A percentile compares a stretch with the other conserved stretches of the same genome.
Conservation (phyloP, 2,888 invertebrate species). For the Sylvicola fuscatus region DNA sequence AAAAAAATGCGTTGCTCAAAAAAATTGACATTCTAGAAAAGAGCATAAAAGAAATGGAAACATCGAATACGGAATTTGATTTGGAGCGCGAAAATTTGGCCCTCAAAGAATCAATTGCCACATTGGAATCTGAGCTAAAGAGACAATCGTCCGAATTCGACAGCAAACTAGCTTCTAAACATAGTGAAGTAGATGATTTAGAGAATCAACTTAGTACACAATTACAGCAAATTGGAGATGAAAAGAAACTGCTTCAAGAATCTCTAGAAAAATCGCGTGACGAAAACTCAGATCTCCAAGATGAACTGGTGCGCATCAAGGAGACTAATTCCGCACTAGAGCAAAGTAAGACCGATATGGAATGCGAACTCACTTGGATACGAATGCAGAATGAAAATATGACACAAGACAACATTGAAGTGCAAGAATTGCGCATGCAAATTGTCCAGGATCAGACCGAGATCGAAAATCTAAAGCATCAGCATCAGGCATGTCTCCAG, state of each 20-base stretch:
- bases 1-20: constrained; percentile 28
- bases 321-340: constrained; percentile 17
- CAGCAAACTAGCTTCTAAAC: constrained; percentile 21
- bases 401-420: constrained; percentile 20
- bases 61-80: constrained; percentile 21
- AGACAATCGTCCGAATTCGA: constrained; percentile 24
- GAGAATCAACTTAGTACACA: constrained; percentile 29
- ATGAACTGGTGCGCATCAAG: constrained; percentile 25
- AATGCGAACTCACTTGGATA: constrained; percentile 18
- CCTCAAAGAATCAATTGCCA: constrained; percentile 21
- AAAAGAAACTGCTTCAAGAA: constrained; percentile 28
- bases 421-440: constrained; percentile 23
- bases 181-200: constrained; percentile 27
- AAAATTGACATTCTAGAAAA: constrained; percentile 28
- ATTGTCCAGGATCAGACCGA: constrained; percentile 25
- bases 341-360: constrained; percentile 16
- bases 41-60: constrained; percentile 22
- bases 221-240: constrained; percentile 15
- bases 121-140: constrained; percentile 29
- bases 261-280: constrained; percentile 35
- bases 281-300: constrained; percentile 32
- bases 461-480: constrained; percentile 21
- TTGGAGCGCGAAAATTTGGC: constrained; percentile 26
- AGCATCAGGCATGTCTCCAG: constrained; percentile 19
- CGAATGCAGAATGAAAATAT: constrained; percentile 21